Evolutionary conservation across 2,113 vertebrate species (phyloP), one percentile per base, ranked within the genome.

Genomic region (Larimichthys polyactis): DNA sequence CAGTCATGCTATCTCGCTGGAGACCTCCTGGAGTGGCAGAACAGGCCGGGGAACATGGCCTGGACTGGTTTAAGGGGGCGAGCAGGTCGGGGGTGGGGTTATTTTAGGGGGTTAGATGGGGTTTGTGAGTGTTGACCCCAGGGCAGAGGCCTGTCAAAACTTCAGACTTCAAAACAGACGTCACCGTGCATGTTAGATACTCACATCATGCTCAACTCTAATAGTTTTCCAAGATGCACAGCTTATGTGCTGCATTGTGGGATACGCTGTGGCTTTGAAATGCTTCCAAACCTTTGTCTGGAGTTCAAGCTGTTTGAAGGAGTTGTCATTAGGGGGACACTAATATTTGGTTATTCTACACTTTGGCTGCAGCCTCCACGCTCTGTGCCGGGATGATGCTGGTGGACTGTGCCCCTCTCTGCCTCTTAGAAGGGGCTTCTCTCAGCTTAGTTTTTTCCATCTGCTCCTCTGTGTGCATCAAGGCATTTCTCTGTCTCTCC

Each of bases 401-500:
- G 7, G 55, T 80, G 68, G 83, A 87, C 79, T 20, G 3, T 54
- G 58, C 76, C 71, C 66, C 83, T 76, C 60, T 54, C 81, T 29
- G 22, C 71, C 77, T 81, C 48, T 72, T 20, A 79, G 79, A 85
- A 72, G 62, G 70, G 12, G 75, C 80, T 72, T 76, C 59, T 82
- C 78, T 87, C 78, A 66, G 82, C 79, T 89, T 60, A 69, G 74
- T 82, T 88, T 78, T 76, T 67, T 83, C 80, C 86, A 84, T 93
- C 88, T 93, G 90, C 79, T 87, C 81, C 73, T 80, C 69, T 77
- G 67, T 87, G 72, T 70, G 84, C 58, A 58, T 78, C 55, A 69
- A 60, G 40, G 73, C 60, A 24, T 68, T 73, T 48, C 79, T 79
- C 64, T 29, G 29, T 74, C 77, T 66, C 70, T 74, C 81, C 46